Conservation (phyloP, 2,888 invertebrate species). For the Dorcus hopei region DNA sequence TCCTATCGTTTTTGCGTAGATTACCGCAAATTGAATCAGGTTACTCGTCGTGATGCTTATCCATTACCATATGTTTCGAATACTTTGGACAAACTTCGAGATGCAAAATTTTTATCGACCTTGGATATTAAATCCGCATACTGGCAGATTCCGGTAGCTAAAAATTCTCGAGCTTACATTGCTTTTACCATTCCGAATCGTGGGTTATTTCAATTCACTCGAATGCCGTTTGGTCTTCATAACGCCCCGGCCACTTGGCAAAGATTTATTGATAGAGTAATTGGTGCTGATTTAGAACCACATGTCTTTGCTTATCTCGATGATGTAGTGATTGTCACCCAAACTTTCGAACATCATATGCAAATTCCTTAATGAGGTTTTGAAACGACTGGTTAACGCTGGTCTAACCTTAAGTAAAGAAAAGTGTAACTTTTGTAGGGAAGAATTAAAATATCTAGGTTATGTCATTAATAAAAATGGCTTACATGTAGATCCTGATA, state of each 20-base stretch:
- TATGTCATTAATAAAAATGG: no score
- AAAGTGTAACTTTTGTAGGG: conserved; percentile 27
- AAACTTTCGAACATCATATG: not conserved
- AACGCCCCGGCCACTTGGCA: conserved; percentile 14
- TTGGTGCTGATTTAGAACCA: no score
- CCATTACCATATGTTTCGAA: conserved; percentile 32
- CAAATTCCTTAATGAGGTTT: conserved; percentile 17
- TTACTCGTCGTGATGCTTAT: conserved; percentile 34
- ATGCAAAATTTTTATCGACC: conserved; percentile 33
- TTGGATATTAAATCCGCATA: conserved; percentile 34
- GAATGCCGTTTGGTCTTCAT: conserved; percentile 34
- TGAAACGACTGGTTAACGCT: conserved; percentile 17
- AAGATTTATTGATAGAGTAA: no score
- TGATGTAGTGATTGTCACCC: no score
- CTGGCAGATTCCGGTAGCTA: conserved; percentile 30
- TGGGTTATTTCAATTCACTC: conserved; percentile 21
- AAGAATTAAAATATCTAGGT: conserved; percentile 33
- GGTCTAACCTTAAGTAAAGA: conserved; percentile 24
- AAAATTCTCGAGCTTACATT: conserved; percentile 20
- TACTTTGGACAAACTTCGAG: conserved; percentile 32
- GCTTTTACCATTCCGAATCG: conserved; percentile 24
- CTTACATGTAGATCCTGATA: no score
- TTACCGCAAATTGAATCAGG: conserved; percentile 33
- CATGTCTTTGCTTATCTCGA: no score
- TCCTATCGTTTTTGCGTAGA: conserved; percentile 35